These are phyloP conservation scores for Helostoma temminkii DNA, from an alignment of 2,797 vertebrate genomes.

Conservation along the genomic window DNA sequence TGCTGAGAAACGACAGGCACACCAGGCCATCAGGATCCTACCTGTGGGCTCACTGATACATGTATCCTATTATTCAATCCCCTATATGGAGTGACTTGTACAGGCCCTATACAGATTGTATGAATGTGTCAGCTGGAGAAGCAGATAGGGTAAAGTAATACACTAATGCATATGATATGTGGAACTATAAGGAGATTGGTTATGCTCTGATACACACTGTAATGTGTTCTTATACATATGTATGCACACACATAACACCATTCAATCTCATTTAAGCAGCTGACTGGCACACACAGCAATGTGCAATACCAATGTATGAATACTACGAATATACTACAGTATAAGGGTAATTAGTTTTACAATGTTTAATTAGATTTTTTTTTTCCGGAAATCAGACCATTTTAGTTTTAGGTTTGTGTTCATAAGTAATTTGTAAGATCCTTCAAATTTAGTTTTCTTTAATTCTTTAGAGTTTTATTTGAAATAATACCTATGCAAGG, in stretches of 20 bases:
- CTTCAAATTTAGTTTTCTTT: too few species aligned
- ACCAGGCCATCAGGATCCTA: neutral
- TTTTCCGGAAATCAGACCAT: neutral
- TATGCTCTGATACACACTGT: constrained; percentile 24
- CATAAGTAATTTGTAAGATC: too few species aligned
- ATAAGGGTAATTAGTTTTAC: too few species aligned
- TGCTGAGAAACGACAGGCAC: neutral
- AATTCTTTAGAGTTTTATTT: too few species aligned
- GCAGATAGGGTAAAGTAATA: constrained; percentile 31
- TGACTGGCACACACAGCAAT: neutral
- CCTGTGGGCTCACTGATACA: neutral
- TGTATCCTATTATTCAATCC: constrained; percentile 6
- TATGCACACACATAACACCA: constrained; percentile 16
- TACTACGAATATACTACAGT: constrained; percentile 1
- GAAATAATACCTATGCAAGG: neutral
- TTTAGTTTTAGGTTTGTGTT: neutral
- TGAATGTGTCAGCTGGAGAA: constrained; percentile 30
- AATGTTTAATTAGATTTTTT: neutral
- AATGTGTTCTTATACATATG: constrained; percentile 39
- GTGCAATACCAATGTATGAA: constrained; percentile 8
- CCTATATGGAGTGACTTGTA: neutral
- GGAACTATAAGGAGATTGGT: constrained; percentile 45
- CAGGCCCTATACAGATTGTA: constrained; percentile 3
- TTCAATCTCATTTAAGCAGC: neutral
- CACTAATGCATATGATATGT: constrained; percentile 60